These are phyloP conservation scores for Morphnarchus princeps DNA, from an alignment of 2,113 vertebrate species.

Conservation along the genomic window DNA sequence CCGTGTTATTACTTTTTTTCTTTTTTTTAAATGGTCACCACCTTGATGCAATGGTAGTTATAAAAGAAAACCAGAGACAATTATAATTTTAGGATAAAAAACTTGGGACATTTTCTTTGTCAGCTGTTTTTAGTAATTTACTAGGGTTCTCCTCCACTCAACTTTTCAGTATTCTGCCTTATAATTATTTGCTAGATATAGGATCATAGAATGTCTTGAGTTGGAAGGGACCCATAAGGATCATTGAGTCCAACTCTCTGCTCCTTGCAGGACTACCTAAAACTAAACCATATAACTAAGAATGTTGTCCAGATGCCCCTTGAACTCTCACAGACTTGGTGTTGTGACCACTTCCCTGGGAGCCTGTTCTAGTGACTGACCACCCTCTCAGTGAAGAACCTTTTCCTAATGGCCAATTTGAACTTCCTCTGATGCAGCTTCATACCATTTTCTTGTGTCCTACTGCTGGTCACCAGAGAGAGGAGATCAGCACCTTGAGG, in stretches of 20 bases:
- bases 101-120: background rate
- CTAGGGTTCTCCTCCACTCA: background rate
- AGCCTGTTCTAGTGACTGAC: background rate
- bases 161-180: background rate
- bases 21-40: background rate
- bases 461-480: background rate
- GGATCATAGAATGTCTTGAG: background rate
- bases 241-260: background rate
- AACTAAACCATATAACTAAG: background rate
- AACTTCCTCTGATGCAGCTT: background rate
- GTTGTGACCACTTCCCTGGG: background rate
- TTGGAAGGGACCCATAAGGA: background rate
- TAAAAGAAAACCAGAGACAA: background rate
- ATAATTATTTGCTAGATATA: background rate
- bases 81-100: background rate
- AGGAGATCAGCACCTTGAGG: background rate
- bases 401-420: background rate
- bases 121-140: background rate
- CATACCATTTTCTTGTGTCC: background rate
- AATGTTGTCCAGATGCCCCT: too few species aligned
- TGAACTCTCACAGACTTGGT: background rate
- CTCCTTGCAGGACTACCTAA: background rate
- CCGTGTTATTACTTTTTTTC: background rate
- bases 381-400: background rate
- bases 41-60: background rate